Evolutionary conservation across 2,797 vertebrate species (phyloP).

Genomic region (Xiphorhynchus erythropygius): DNA sequence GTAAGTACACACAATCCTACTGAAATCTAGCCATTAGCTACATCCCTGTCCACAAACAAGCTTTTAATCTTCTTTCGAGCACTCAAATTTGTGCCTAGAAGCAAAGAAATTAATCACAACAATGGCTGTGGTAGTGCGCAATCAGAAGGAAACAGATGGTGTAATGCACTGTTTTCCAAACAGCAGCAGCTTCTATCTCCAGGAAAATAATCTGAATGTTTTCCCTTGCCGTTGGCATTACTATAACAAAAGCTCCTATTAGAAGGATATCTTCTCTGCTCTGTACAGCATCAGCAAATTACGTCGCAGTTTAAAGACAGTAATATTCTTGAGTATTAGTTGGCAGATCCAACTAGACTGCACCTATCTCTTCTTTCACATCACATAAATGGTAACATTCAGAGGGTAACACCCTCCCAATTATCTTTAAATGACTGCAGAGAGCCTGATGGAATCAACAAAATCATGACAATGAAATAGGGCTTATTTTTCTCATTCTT

Average conservation of each 20-base stretch:
- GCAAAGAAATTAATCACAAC: constrained; percentile 65
- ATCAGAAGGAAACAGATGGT: constrained; percentile 76
- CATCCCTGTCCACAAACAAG: neutral
- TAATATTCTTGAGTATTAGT: neutral
- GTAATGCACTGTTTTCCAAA: constrained; percentile 45
- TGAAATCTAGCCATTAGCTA: constrained; percentile 34
- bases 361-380: neutral
- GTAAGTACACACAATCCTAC: constrained; percentile 26
- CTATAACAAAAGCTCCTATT: neutral
- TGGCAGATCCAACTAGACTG: neutral
- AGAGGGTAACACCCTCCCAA: neutral
- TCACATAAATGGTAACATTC: neutral
- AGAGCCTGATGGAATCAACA: neutral
- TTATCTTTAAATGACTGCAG: neutral
- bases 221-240: neutral
- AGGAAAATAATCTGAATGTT: constrained; percentile 42
- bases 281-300: neutral
- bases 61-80: constrained; percentile 57
- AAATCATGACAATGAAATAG: neutral
- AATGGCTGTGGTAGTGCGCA: neutral
- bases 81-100: constrained; percentile 49
- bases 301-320: neutral
- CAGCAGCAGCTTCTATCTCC: constrained; percentile 28
- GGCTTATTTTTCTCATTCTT: neutral
- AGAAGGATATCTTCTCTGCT: neutral